These are phyloP conservation scores for Propithecus coquereli DNA, from an alignment of 2,113 vertebrate species.

Conservation along the genomic window DNA sequence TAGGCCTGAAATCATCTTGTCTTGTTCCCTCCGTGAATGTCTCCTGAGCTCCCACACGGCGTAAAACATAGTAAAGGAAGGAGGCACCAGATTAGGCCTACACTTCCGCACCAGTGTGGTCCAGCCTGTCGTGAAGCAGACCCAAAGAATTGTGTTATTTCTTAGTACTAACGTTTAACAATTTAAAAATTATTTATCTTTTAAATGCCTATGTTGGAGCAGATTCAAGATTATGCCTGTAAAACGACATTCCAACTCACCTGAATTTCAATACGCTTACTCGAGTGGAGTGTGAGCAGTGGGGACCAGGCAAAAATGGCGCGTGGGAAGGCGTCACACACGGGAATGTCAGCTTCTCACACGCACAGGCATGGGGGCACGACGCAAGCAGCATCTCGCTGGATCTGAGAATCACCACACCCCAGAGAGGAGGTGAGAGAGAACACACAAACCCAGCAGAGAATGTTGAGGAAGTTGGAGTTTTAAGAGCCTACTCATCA, in stretches of 20 bases:
- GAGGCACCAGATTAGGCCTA: not conserved
- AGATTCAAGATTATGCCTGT: not conserved
- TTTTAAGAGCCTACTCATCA: not conserved
- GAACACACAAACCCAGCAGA: not conserved
- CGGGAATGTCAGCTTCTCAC: not conserved
- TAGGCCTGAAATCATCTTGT: not conserved
- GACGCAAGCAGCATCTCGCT: not conserved
- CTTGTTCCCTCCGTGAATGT: not conserved
- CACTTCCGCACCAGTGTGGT: not conserved
- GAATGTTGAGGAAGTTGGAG: not conserved
- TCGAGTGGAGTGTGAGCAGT: not conserved
- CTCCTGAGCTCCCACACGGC: not conserved
- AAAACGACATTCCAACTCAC: not conserved
- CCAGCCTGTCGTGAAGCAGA: not conserved
- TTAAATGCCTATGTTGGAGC: not conserved
- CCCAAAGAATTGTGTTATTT: not conserved
- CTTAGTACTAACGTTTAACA: not conserved
- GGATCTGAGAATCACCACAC: not conserved
- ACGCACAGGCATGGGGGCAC: not conserved
- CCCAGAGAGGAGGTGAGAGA: not conserved
- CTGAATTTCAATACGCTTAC: not conserved
- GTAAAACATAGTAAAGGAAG: accelerated
- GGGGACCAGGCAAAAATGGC: not conserved
- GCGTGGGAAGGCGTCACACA: not conserved
- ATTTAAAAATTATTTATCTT: not conserved